A percentile compares a stretch with the other conserved stretches of the same genome.
phyloP scores from a whole-genome alignment of 2,113 vertebrate genomes.

The Parus major region DNA sequence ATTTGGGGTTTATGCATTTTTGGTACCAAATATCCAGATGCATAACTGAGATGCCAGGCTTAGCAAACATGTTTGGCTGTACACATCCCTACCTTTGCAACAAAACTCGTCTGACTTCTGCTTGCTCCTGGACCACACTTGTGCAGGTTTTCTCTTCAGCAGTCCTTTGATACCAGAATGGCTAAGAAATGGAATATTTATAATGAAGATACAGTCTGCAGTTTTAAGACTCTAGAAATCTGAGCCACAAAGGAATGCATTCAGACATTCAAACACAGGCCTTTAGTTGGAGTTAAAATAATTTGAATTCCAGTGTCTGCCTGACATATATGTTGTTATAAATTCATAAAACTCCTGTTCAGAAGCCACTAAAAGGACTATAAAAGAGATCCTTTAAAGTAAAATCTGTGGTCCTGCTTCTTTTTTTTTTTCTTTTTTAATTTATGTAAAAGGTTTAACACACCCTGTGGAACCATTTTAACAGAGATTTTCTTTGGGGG shows the following conservation, averaged over 20 bases:
- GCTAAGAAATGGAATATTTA: slow-evolving; percentile 20
- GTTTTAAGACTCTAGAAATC: slow-evolving; percentile 9
- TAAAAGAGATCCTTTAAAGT: slow-evolving; percentile 35
- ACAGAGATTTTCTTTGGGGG: neutral
- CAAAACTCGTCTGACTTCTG: neutral
- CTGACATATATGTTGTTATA: slow-evolving; percentile 52
- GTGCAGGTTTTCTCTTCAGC: neutral
- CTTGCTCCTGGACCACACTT: neutral
- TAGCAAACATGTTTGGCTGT: neutral
- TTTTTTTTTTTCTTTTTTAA: neutral
- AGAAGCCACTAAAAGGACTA: neutral
- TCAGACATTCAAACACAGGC: slow-evolving; percentile 38
- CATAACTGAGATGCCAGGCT: neutral
- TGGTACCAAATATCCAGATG: neutral
- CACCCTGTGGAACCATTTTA: neutral
- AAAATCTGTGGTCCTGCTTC: neutral
- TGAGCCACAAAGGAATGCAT: slow-evolving; percentile 58
- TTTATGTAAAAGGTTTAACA: neutral
- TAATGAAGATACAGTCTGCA: neutral
- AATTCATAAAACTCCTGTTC: slow-evolving; percentile 43
- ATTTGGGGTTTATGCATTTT: neutral
- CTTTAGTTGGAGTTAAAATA: slow-evolving; percentile 62
- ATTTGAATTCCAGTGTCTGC: slow-evolving; percentile 63
- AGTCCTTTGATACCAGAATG: neutral
- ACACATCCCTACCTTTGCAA: neutral